Percentiles rank a stretch among this genome's conserved stretches.
phyloP scores from a whole-genome alignment of 2,888 invertebrate genomes.

The Hemaris fuciformis region DNA sequence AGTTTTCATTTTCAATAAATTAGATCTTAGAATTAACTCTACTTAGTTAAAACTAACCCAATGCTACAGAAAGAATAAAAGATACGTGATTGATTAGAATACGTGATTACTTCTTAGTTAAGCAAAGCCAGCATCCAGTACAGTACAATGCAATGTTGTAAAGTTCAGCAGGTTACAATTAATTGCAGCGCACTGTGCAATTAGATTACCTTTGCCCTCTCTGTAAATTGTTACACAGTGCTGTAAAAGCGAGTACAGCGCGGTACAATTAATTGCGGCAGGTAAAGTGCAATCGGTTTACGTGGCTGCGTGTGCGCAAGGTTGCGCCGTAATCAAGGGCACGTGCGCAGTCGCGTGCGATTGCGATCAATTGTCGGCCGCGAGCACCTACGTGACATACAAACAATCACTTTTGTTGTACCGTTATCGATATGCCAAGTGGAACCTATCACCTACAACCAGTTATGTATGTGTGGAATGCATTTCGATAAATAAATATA shows the following conservation, averaged over 20 bases:
- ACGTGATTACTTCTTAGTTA: no score
- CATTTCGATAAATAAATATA: no score
- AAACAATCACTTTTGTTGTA: background rate
- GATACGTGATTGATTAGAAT: no score
- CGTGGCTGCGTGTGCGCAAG: background rate
- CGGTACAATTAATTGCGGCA: background rate
- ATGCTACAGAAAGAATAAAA: no score
- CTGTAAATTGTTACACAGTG: no score
- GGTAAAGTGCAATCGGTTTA: background rate
- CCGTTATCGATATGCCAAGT: background rate
- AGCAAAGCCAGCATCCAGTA: background rate
- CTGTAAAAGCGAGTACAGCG: background rate
- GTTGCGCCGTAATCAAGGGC: conserved; percentile 18
- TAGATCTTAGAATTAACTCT: no score
- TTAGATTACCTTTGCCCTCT: no score
- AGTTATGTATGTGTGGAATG: no score
- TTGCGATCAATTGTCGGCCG: background rate
- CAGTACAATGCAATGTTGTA: background rate
- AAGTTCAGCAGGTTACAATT: background rate
- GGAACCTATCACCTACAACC: background rate
- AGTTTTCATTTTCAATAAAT: no score
- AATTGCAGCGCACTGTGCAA: background rate
- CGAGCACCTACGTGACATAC: background rate
- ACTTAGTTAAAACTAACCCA: no score
- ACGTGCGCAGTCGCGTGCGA: conserved; percentile 23